These are phyloP conservation scores for Anastrepha obliqua DNA, from an alignment of 1,140 invertebrate species.

Conservation along the genomic window DNA sequence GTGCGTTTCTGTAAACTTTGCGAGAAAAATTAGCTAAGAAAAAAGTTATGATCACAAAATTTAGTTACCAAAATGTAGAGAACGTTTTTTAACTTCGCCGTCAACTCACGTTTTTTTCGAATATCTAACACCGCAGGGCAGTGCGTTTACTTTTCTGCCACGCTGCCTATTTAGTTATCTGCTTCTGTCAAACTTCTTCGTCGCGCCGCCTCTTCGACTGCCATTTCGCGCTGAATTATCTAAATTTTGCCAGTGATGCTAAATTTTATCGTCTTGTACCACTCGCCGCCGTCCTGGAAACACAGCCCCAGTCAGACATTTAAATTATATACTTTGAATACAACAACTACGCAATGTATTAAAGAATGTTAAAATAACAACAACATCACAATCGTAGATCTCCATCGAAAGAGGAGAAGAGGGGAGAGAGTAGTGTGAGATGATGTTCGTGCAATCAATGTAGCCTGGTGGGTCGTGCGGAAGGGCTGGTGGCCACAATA, in stretches of 20 bases:
- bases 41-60: background rate
- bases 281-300: background rate
- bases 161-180: background rate
- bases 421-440: background rate
- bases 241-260: conserved; percentile 60
- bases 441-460: background rate
- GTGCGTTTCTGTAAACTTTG: no score
- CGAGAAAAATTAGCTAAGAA: background rate
- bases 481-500: background rate
- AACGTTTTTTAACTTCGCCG: background rate
- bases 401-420: conserved; percentile 20
- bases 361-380: background rate
- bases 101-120: background rate
- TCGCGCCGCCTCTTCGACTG: background rate
- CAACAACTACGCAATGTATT: background rate
- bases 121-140: background rate
- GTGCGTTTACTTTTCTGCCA: background rate
- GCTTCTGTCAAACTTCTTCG: background rate
- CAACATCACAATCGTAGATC: background rate
- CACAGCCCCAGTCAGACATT: background rate
- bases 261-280: conserved; percentile 10
- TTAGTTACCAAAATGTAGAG: background rate
- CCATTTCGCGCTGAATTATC: conserved; percentile 66
- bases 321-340: conserved; percentile 36
- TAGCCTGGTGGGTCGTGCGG: background rate